A percentile compares a stretch with the other conserved stretches of the same genome.
These are phyloP conservation scores for Nomia melanderi DNA, from an alignment of 1,140 invertebrate species.

Conservation along the genomic window DNA sequence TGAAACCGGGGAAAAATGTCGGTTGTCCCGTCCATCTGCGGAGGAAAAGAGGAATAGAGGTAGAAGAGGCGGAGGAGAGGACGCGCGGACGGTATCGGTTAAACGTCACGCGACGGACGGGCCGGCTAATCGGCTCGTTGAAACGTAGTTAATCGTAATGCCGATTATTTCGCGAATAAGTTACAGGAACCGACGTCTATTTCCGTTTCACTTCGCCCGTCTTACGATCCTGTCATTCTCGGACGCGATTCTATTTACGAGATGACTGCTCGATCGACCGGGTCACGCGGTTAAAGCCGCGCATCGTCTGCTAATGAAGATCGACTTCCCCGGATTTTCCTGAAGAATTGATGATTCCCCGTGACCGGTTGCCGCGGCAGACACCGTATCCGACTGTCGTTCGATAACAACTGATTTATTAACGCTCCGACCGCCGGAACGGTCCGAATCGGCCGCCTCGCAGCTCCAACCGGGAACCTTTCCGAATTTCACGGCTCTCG, in stretches of 20 bases:
- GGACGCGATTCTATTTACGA: constrained; percentile 60
- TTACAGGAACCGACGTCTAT: constrained; percentile 58
- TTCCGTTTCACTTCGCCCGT: constrained; percentile 60
- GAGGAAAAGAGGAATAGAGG: neutral
- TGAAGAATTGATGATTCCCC: constrained; percentile 55
- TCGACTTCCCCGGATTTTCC: constrained; percentile 64
- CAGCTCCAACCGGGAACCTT: too few relatives aligned
- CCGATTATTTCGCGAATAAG: constrained; percentile 47
- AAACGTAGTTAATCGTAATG: constrained; percentile 48
- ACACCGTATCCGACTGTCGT: too few relatives aligned
- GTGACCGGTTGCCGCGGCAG: too few relatives aligned
- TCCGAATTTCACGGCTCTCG: too few relatives aligned
- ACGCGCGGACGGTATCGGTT: constrained; percentile 28
- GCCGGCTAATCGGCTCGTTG: constrained; percentile 41
- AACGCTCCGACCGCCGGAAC: too few relatives aligned
- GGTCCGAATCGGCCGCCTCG: too few relatives aligned
- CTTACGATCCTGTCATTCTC: constrained; percentile 58
- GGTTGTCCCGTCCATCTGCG: constrained; percentile 7
- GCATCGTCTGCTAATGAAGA: constrained; percentile 65
- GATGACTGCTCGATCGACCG: constrained; percentile 58
- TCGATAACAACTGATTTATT: too few relatives aligned
- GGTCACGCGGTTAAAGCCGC: constrained; percentile 66
- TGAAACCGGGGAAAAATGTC: neutral
- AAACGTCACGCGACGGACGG: constrained; percentile 29
- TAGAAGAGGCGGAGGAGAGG: too few relatives aligned